These are phyloP conservation scores for Adelphocoris suturalis DNA, from an alignment of 2,888 invertebrate species.

Conservation along the genomic window DNA sequence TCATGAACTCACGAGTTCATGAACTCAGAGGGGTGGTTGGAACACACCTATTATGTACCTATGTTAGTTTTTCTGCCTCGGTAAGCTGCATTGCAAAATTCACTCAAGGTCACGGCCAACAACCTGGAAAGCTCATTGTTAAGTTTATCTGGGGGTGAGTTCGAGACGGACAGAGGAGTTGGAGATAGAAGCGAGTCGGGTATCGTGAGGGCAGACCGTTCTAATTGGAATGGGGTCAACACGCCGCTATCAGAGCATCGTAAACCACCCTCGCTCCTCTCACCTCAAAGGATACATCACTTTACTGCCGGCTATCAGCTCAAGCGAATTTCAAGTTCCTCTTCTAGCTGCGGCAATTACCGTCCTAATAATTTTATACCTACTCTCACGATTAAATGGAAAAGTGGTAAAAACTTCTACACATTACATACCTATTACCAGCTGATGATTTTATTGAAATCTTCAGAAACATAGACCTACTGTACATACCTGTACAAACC, in stretches of 20 bases:
- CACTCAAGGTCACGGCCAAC: neutral
- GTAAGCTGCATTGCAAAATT: neutral
- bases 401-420: too few relatives aligned
- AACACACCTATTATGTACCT: too few relatives aligned
- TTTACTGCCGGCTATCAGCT: neutral
- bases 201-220: conserved; percentile 49
- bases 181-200: neutral
- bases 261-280: neutral
- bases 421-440: too few relatives aligned
- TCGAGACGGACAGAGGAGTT: conserved; percentile 3
- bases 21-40: too few relatives aligned
- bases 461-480: too few relatives aligned
- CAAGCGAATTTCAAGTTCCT: neutral
- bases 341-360: neutral
- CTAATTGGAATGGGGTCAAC: conserved; percentile 60
- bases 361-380: too few relatives aligned
- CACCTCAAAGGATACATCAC: neutral
- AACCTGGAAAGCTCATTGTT: neutral
- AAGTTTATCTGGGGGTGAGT: neutral
- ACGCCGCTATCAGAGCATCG: conserved; percentile 36
- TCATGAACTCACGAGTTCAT: too few relatives aligned
- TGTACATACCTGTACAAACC: too few relatives aligned
- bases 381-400: too few relatives aligned
- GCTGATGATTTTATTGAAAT: too few relatives aligned
- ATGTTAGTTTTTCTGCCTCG: too few relatives aligned